Base-by-base conservation (phyloP, 2,797 vertebrate species). In the Enteromius anoplus region DNA sequence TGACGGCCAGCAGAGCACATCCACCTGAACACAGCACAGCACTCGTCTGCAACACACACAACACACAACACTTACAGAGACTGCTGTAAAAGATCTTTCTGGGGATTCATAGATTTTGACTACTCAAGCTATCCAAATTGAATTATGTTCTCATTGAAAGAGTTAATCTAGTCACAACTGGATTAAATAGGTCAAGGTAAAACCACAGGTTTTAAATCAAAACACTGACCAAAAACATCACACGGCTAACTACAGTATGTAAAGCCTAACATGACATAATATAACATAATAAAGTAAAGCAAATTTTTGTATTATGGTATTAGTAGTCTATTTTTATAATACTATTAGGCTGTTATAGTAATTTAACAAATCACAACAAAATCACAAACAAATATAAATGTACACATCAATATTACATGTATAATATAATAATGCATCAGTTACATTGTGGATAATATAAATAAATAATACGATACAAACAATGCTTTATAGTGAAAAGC, bases 21-120 rank as follows among this genome's bases (percentile, higher is more conserved):
- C 97, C 97, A 0, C 97, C 97, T 0, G 94, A 96, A 72, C 97
- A 98, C 89, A 98, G 94, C 92, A 97, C 97, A 0, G 96, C 97
- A 0, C 97, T 98, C 0, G 97, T 97, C 97, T 98, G 94, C 0
- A 93, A 88, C 78, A 88, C 72, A 88, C 75, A 85, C 42, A 80
- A 82, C 86, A 53, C 66, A 80, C 78, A 45, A 14, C 8, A 64
- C 53, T 76, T 76, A 78, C 29, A 58, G 45, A 32, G 58, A 19
- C n/a, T 42, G 32, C 12, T 45, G 37, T 37, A 37, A 37, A 37
- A 37, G 7, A 7, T 75, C 19, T 29, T 40, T 55, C 62, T 68
- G 21, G 14, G 75, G n/a, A 37, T 37, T 69, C 26, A 71, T 66
- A 26, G 23, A 55, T 80, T 26, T 51, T 23, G 34, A 37, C 8